Evolutionary conservation across 2,797 vertebrate genomes (phyloP), one percentile per base, ranked within the genome.

Genomic region (Enteromius thamalakanensis): DNA sequence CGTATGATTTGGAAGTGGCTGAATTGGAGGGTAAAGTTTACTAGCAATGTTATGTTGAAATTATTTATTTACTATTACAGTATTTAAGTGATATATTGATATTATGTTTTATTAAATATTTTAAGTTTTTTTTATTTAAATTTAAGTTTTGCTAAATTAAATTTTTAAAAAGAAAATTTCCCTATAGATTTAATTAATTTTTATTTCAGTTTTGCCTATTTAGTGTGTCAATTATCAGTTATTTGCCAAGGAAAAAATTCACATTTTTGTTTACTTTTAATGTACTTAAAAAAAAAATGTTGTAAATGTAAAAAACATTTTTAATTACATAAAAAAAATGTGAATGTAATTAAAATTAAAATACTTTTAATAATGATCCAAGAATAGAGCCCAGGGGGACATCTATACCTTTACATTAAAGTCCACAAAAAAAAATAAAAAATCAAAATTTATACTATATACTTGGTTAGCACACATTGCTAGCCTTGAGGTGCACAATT

Each of bases 331-430:
- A n/a, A n/a, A n/a, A n/a, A n/a, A n/a, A n/a, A n/a, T n/a, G n/a
- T n/a, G n/a, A n/a, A n/a, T n/a, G n/a, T n/a, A n/a, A n/a, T n/a
- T n/a, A n/a, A n/a, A n/a, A n/a, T n/a, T n/a, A n/a, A n/a, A n/a
- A n/a, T n/a, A n/a, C n/a, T n/a, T n/a, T n/a, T n/a, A n/a, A 6
- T 11, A 81, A 17, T 49, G 55, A 58, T 47, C 58, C 12, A 26
- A 75, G 37, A 49, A 74, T 26, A 53, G 29, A 81, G 8, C 70
- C 55, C 4, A 7, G 55, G 74, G 69, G 80, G 29, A 64, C 69
- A 2, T 26, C 53, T 55, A 10, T 47, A 60, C 55, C 6, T 12
- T 26, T 26, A 60, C n/a, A 2, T 12, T 60, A 60, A 55, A 10
- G 3, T 55, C 51, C 8, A 55, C 51, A 32, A 1, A n/a, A n/a